Evolutionary conservation across 1,140 invertebrate genomes (phyloP).

Genomic region (Campoletis sonorensis): DNA sequence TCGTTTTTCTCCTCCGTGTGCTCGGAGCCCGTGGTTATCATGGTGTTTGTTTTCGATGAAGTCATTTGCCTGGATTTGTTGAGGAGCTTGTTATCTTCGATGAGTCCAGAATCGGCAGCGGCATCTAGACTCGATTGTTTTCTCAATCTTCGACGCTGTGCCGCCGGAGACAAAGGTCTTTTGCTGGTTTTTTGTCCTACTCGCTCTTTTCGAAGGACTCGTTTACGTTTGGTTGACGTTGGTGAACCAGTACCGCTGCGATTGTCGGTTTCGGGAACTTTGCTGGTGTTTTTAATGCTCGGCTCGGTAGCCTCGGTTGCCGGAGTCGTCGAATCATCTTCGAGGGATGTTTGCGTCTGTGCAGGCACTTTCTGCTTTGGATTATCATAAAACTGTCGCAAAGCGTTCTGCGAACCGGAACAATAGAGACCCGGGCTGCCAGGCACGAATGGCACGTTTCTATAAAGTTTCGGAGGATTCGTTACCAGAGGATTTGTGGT

Average conservation of each 20-base stretch:
- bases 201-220: slow-evolving; percentile 46
- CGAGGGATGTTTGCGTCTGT: slow-evolving; percentile 67
- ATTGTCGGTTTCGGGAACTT: slow-evolving; percentile 5
- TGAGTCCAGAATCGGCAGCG: background rate
- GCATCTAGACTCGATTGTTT: slow-evolving; percentile 27
- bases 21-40: slow-evolving; percentile 47
- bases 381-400: slow-evolving; percentile 62
- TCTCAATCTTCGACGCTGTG: slow-evolving; percentile 52
- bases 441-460: slow-evolving; percentile 62
- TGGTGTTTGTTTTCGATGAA: slow-evolving; percentile 27
- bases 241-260: slow-evolving; percentile 49
- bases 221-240: slow-evolving; percentile 47
- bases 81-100: slow-evolving; percentile 14
- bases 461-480: slow-evolving; percentile 56
- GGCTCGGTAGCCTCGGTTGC: slow-evolving; percentile 50
- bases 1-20: slow-evolving; percentile 67
- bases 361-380: slow-evolving; percentile 62
- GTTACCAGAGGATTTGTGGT: slow-evolving; percentile 48
- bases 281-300: background rate
- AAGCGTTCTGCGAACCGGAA: slow-evolving; percentile 45
- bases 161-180: slow-evolving; percentile 51
- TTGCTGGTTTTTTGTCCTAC: slow-evolving; percentile 42
- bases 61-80: slow-evolving; percentile 41
- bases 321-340: slow-evolving; percentile 55
- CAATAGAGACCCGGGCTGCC: slow-evolving; percentile 58